A percentile compares a stretch with the other conserved stretches of the same genome.
phyloP scores from a whole-genome alignment of 2,797 vertebrate genomes.

The Chloroceryle amazona region DNA sequence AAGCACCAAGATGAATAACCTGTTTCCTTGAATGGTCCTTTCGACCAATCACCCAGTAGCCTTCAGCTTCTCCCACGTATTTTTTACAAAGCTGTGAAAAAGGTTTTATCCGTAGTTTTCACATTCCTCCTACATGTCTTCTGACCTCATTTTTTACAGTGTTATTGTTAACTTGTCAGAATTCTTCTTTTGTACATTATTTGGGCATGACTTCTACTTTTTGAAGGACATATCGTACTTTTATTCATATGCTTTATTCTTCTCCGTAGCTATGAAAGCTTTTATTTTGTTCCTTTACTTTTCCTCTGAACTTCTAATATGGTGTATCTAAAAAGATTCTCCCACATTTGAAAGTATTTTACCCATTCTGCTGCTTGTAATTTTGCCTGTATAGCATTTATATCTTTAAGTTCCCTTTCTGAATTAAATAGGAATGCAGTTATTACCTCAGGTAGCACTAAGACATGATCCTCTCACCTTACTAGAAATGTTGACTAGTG shows the following conservation, averaged over 20 bases:
- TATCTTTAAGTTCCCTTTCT: neutral
- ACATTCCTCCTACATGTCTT: neutral
- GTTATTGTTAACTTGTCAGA: neutral
- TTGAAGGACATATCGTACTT: neutral
- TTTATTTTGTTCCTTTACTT: neutral
- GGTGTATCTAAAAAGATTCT: neutral
- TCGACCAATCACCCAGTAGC: neutral
- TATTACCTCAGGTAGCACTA: neutral
- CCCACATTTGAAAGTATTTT: neutral
- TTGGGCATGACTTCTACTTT: neutral
- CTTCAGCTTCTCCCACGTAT: neutral
- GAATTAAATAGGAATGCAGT: neutral
- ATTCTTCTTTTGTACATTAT: neutral
- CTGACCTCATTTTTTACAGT: neutral
- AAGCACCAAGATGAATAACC: neutral
- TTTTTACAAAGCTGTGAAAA: neutral
- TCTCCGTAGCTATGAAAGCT: neutral
- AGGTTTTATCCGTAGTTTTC: neutral
- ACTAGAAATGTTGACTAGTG: neutral
- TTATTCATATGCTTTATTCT: neutral
- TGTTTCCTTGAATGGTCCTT: neutral
- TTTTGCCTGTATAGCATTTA: neutral
- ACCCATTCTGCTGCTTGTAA: neutral
- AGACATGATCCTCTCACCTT: neutral
- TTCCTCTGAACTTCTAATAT: neutral